A percentile compares a stretch with the other conserved stretches of the same genome.
These are phyloP conservation scores for Halotydeus destructor DNA, from an alignment of 1,140 invertebrate genomes.

Conservation along the genomic window DNA sequence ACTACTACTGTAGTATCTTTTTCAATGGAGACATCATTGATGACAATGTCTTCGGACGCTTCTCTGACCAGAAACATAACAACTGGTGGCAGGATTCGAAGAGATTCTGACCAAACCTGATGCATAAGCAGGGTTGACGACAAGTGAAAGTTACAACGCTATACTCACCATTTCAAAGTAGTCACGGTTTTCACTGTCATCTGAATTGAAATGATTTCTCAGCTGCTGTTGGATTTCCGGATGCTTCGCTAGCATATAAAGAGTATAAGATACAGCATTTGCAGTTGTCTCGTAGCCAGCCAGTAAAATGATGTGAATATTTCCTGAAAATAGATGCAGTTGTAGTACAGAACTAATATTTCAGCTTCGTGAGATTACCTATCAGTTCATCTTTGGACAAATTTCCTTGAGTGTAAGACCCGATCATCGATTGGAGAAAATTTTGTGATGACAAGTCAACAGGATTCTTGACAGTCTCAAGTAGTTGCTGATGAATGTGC, in stretches of 20 bases:
- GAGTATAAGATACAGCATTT: slow-evolving; percentile 22
- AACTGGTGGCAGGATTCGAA: slow-evolving; percentile 20
- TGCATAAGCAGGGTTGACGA: neutral
- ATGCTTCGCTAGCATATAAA: slow-evolving; percentile 25
- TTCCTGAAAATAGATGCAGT: slow-evolving; percentile 17
- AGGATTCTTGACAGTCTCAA: neutral
- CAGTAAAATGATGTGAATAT: slow-evolving; percentile 23
- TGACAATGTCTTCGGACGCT: slow-evolving; percentile 15
- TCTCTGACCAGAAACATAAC: slow-evolving; percentile 14
- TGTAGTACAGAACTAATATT: neutral
- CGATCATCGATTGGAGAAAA: neutral
- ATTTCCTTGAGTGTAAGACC: neutral
- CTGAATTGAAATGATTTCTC: slow-evolving; percentile 20
- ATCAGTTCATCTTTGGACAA: slow-evolving; percentile 4
- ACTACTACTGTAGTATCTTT: slow-evolving; percentile 21
- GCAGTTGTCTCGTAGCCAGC: slow-evolving; percentile 30
- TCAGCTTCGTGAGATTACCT: slow-evolving; percentile 6
- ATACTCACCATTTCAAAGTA: neutral
- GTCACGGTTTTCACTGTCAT: neutral
- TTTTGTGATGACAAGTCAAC: neutral
- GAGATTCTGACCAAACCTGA: slow-evolving; percentile 15
- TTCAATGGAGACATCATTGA: slow-evolving; percentile 20
- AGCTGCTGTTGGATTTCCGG: slow-evolving; percentile 26
- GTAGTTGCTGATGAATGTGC: slow-evolving; percentile 17
- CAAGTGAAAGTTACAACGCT: neutral